Evolutionary conservation across 2,888 invertebrate species (phyloP).

Genomic region (Cloeon dipterum): DNA sequence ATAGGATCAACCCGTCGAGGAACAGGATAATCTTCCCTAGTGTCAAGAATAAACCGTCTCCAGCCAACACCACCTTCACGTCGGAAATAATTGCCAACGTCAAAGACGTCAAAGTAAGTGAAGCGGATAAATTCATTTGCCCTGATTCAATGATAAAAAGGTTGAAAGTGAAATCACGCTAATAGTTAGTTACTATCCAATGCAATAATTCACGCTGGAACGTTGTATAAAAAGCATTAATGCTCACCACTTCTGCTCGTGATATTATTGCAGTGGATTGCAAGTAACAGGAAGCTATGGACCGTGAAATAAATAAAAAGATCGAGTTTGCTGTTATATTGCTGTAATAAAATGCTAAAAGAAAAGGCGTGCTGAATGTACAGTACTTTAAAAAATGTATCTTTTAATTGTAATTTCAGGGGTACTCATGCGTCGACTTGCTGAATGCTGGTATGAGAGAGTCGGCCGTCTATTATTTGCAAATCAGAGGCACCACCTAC

Average conservation of each 20-base stretch:
- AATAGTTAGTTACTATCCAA: no score
- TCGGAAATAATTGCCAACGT: conserved; percentile 50
- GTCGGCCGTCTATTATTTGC: conserved; percentile 71
- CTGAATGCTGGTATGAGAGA: conserved; percentile 66
- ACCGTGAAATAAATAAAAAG: no score
- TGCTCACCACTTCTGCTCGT: no score
- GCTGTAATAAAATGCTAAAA: no score
- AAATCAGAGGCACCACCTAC: conserved; percentile 75
- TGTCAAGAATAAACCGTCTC: conserved; percentile 71
- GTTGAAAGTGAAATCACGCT: neutral
- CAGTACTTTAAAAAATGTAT: no score
- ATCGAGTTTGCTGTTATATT: no score
- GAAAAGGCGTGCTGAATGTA: no score
- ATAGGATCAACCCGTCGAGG: conserved; percentile 22
- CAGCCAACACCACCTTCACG: conserved; percentile 60
- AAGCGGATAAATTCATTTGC: neutral
- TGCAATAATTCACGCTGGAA: no score
- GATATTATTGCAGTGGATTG: no score
- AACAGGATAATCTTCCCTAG: conserved; percentile 78
- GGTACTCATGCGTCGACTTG: conserved; percentile 70
- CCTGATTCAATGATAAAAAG: neutral
- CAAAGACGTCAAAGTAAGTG: conserved; percentile 62
- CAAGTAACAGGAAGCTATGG: no score
- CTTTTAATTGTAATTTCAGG: no score
- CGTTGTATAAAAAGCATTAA: no score